A percentile compares a stretch with the other conserved stretches of the same genome.
These are phyloP conservation scores for Zygogramma bicolorata DNA, from an alignment of 2,888 invertebrate species.

Conservation along the genomic window DNA sequence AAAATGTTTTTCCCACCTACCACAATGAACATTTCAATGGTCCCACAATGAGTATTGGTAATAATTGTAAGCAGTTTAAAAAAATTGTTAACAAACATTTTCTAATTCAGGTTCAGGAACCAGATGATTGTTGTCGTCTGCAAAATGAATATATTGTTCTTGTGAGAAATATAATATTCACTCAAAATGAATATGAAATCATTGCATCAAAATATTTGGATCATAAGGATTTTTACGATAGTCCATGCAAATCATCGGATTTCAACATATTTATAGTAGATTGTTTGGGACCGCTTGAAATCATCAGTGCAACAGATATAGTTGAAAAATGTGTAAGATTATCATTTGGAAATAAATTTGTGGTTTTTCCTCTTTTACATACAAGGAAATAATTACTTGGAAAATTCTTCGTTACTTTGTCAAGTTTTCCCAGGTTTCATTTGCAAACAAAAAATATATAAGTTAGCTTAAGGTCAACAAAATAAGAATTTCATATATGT, in stretches of 20 bases:
- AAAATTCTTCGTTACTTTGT: background rate
- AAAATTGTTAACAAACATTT: background rate
- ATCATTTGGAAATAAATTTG: background rate
- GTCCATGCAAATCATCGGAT: constrained; percentile 13
- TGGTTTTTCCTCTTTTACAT: background rate
- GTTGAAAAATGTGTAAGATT: background rate
- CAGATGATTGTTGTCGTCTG: constrained; percentile 7
- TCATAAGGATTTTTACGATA: background rate
- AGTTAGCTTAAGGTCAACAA: no score
- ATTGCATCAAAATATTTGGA: background rate
- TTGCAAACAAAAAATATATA: no score
- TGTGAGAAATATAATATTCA: background rate
- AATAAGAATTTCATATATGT: no score
- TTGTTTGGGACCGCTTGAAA: background rate
- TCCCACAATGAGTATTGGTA: no score
- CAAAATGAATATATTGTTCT: background rate
- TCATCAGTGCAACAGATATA: background rate
- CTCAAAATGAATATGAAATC: background rate
- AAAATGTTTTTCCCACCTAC: background rate
- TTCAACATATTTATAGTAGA: constrained; percentile 1
- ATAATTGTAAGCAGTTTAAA: background rate
- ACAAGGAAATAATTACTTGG: background rate
- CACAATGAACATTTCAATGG: background rate
- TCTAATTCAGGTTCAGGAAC: background rate
- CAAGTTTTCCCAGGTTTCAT: background rate